Evolutionary conservation across 2,797 vertebrate species (phyloP).

Genomic region (Triplophysa yarkandensis): DNA sequence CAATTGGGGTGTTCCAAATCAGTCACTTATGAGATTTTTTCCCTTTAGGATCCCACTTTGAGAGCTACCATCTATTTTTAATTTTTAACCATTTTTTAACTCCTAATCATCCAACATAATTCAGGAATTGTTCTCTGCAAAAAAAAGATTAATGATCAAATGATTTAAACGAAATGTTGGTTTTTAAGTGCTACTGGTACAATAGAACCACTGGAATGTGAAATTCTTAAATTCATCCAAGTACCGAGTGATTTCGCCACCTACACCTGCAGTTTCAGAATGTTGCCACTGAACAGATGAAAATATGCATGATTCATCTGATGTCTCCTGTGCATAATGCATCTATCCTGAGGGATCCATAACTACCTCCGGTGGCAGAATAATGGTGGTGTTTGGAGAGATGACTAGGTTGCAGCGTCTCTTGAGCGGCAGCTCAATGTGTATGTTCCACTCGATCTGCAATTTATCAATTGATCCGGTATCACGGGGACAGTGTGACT

Average conservation of each 20-base stretch:
- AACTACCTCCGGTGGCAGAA: conserved; percentile 19
- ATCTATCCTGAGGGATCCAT: conserved; percentile 10
- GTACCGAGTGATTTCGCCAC: conserved; percentile 14
- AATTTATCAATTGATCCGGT: conserved; percentile 41
- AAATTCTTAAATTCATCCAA: not conserved
- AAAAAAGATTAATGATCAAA: conserved; percentile 14
- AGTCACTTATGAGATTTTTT: not conserved
- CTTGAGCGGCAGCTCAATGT: conserved; percentile 25
- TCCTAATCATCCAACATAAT: conserved; percentile 29
- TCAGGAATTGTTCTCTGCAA: conserved; percentile 14
- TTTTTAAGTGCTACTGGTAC: conserved; percentile 1
- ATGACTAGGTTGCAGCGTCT: conserved; percentile 26
- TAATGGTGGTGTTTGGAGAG: conserved; percentile 37
- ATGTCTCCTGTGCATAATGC: not conserved
- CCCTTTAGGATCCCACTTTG: not conserved
- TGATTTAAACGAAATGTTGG: not conserved
- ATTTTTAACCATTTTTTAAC: not conserved
- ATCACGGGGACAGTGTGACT: conserved; percentile 23
- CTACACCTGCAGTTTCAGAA: conserved; percentile 1
- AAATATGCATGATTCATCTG: conserved; percentile 16
- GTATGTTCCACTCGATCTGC: conserved; percentile 29
- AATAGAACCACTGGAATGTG: conserved; percentile 3
- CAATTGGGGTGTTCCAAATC: not conserved
- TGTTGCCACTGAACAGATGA: not conserved
- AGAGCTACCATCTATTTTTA: not conserved